Evolutionary conservation across 2,797 vertebrate genomes (phyloP).

Genomic region (Tokudaia muenninki): DNA sequence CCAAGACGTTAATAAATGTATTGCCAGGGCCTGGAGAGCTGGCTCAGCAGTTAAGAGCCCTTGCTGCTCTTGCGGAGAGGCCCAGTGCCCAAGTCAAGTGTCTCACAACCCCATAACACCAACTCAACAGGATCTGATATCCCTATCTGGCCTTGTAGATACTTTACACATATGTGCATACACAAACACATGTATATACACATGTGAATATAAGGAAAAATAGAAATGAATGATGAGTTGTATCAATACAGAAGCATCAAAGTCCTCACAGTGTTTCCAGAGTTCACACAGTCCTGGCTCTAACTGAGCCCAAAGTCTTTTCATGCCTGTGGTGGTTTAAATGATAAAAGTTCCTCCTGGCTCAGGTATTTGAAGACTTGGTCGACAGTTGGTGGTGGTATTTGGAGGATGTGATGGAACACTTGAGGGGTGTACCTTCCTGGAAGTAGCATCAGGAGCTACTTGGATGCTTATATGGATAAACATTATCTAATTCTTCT

Average conservation of each 20-base stretch:
- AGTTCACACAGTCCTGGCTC: background rate
- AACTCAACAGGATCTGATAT: background rate
- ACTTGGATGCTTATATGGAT: background rate
- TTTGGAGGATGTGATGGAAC: background rate
- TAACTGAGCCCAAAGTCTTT: conserved; percentile 36
- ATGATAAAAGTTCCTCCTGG: background rate
- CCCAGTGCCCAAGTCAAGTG: background rate
- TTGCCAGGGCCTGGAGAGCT: background rate
- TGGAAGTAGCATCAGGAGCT: background rate
- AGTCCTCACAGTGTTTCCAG: background rate
- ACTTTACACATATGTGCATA: background rate
- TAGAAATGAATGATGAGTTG: background rate
- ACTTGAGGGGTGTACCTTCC: background rate
- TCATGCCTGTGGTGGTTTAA: conserved; percentile 9
- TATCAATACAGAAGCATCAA: background rate
- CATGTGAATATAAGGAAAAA: background rate
- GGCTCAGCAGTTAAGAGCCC: background rate
- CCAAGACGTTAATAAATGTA: background rate
- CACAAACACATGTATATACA: background rate
- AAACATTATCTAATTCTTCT: background rate
- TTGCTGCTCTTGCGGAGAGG: background rate
- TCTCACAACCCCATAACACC: background rate
- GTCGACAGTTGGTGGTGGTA: background rate
- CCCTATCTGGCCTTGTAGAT: background rate
- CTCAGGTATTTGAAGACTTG: background rate